Percentiles rank a stretch among this genome's conserved stretches.
These are phyloP conservation scores for Pelusios castaneus DNA, from an alignment of 2,113 vertebrate genomes.

Conservation along the genomic window DNA sequence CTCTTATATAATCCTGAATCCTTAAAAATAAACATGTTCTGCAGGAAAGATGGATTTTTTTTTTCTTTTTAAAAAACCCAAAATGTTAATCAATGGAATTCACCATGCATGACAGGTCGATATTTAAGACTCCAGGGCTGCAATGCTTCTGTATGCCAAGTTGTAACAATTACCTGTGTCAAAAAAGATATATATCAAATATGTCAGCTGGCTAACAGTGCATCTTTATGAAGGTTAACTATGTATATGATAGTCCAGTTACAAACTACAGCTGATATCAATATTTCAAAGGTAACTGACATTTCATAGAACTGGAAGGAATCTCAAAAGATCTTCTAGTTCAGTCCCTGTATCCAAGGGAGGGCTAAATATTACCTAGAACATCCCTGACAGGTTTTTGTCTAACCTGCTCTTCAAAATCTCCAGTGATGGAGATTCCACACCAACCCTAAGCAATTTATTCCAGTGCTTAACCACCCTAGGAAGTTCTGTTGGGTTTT, in stretches of 20 bases:
- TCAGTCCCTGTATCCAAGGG: too few species aligned
- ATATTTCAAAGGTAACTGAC: neutral
- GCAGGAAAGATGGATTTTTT: neutral
- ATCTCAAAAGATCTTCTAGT: too few species aligned
- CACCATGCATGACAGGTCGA: neutral
- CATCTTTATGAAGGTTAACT: neutral
- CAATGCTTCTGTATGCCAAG: neutral
- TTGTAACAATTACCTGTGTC: neutral
- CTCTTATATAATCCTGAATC: neutral
- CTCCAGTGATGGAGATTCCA: too few species aligned
- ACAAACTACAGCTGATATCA: neutral
- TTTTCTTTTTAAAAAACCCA: neutral
- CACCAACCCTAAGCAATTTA: too few species aligned
- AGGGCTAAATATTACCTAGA: too few species aligned
- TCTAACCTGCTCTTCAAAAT: too few species aligned
- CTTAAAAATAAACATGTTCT: conserved; percentile 26
- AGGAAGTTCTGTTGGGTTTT: too few species aligned
- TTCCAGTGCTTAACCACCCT: too few species aligned
- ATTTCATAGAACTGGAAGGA: neutral
- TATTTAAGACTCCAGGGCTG: neutral
- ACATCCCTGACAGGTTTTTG: too few species aligned
- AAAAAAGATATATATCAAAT: neutral
- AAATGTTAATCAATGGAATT: neutral
- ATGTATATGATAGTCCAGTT: neutral
- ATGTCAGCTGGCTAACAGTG: neutral